These are phyloP conservation scores for Galleria mellonella DNA, from an alignment of 1,140 invertebrate genomes.

Conservation along the genomic window DNA sequence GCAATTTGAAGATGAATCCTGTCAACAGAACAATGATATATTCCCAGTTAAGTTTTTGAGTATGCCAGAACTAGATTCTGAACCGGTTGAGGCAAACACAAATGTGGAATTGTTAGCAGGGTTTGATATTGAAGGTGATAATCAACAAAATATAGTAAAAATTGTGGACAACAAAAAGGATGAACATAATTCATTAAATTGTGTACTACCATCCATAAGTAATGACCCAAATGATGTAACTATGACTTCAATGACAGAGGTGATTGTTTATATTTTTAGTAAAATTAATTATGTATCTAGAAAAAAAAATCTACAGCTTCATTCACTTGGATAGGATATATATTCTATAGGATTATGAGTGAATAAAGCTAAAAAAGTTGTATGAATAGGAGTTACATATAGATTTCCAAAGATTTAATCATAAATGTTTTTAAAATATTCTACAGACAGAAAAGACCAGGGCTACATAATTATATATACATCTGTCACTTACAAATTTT, in stretches of 20 bases:
- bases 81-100: conserved; percentile 24
- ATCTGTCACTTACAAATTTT: background rate
- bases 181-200: conserved; percentile 49
- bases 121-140: conserved; percentile 48
- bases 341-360: no score
- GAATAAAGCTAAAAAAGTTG: no score
- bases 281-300: background rate
- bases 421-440: no score
- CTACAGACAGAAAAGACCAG: no score
- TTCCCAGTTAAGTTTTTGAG: conserved; percentile 44
- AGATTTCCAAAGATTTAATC: no score
- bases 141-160: conserved; percentile 29
- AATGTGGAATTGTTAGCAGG: conserved; percentile 47
- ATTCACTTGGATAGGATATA: no score
- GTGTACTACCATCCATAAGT: conserved; percentile 56
- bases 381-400: no score
- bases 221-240: conserved; percentile 34
- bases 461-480: no score
- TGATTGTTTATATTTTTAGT: conserved; percentile 15
- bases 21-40: conserved; percentile 37
- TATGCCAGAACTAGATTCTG: conserved; percentile 55
- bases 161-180: conserved; percentile 19
- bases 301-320: background rate
- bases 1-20: conserved; percentile 37
- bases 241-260: conserved; percentile 28